phyloP scores from a whole-genome alignment of 1,140 invertebrate genomes.

The Temnothorax curvispinosus region DNA sequence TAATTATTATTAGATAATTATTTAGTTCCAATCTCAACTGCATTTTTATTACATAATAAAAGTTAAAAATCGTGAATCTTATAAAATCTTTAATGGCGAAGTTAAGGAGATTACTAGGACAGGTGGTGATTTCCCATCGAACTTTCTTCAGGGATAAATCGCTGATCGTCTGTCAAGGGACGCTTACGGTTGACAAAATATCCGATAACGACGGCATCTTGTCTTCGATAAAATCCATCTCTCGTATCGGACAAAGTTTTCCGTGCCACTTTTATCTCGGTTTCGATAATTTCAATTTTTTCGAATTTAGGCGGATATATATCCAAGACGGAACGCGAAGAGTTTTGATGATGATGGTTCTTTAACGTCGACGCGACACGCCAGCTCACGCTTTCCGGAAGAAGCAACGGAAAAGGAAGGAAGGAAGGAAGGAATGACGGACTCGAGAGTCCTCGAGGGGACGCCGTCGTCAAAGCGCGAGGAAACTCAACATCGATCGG shows the following conservation, averaged over 20 bases:
- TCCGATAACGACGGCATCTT: neutral
- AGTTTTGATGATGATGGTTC: slow-evolving; percentile 26
- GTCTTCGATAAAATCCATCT: slow-evolving; percentile 26
- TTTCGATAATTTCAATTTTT: slow-evolving; percentile 37
- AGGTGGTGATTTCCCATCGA: slow-evolving; percentile 1
- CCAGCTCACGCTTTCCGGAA: neutral
- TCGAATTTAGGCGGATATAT: neutral
- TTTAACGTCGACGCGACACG: neutral
- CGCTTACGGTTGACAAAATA: slow-evolving; percentile 21
- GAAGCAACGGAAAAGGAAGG: neutral
- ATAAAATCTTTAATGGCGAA: neutral
- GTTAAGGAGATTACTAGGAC: neutral
- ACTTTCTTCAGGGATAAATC: slow-evolving; percentile 4
- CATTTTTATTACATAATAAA: neutral
- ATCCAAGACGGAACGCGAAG: neutral
- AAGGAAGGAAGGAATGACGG: slow-evolving; percentile 7
- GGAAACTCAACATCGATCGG: slow-evolving; percentile 39
- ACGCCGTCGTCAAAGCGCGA: slow-evolving; percentile 3
- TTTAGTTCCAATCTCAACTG: neutral
- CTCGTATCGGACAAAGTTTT: slow-evolving; percentile 9
- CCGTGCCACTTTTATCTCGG: neutral
- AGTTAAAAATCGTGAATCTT: neutral
- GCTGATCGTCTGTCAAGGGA: neutral
- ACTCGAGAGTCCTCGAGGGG: slow-evolving; percentile 7
- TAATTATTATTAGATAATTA: neutral